Evolutionary conservation across 2,113 vertebrate genomes (phyloP), one percentile per base, ranked within the genome.

Genomic region (Plestiodon gilberti): DNA sequence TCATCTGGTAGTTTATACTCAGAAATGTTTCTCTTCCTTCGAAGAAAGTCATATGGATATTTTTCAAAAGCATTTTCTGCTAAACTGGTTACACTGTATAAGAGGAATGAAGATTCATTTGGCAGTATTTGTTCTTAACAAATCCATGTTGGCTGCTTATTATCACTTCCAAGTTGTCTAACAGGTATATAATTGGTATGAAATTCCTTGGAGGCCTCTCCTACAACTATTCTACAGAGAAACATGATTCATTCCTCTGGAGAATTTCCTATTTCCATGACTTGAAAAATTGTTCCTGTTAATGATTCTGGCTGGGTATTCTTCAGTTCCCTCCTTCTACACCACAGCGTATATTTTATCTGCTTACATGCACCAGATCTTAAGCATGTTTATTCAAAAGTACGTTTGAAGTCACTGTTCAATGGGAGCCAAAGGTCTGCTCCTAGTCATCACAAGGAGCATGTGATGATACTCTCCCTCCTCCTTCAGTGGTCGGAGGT

Each of bases 121-220:
- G 40, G 30, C 43, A 33, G 48, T 52, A 81, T 69, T 52, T 55
- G 18, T 81, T 81, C 40, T 52, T 69, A 61, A 81, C 40, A 81
- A 81, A 83, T 73, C 69, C 55, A 74, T 28, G 20, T 22, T 61
- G 22, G 28, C 55, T 61, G 70, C 55, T 74, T 73, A 74, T 62
- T 83, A 74, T 83, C 25, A 74, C 15, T 74, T n/a, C 35, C 7
- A 62, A 83, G 70, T 74, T 83, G 82, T 74, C 55, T 74, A 83
- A 74, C 82, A 83, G 55, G 70, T 83, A 83, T 61, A 83, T 83
- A 83, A 83, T 83, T 83, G 82, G 69, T 62, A 62, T 61, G 35
- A 83, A 74, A 83, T 83, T 83, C 81, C 35, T 73, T 73, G 52
- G 52, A 40, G 81, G 81, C 81, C 67, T 83, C 52, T 61, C 69